A percentile compares a stretch with the other conserved stretches of the same genome.
Conservation (phyloP, 2,113 vertebrate species). For the Emydura subglobosa region DNA sequence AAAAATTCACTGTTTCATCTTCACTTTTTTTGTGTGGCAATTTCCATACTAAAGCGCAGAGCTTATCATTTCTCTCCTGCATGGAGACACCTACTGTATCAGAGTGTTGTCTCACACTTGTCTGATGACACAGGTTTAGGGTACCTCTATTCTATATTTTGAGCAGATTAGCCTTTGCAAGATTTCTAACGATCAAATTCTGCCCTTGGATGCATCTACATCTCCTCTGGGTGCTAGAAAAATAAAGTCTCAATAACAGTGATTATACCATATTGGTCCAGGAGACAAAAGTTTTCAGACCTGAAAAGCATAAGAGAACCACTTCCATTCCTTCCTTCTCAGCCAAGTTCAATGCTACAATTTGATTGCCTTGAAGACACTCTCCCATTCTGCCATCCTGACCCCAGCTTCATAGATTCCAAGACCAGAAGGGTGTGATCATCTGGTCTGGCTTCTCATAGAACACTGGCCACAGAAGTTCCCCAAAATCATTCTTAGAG, state of each 20-base stretch:
- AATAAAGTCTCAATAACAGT: neutral
- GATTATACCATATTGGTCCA: neutral
- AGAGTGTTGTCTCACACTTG: neutral
- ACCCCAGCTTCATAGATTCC: neutral
- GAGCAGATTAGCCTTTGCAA: neutral
- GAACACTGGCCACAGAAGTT: neutral
- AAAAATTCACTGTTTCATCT: neutral
- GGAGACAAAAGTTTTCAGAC: no score
- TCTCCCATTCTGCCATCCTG: neutral
- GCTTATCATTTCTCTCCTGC: neutral
- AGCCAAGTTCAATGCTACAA: neutral
- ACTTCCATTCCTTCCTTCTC: neutral
- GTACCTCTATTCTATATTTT: neutral
- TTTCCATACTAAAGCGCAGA: neutral
- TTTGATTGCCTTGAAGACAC: neutral
- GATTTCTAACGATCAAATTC: neutral
- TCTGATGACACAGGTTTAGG: neutral
- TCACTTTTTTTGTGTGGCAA: neutral
- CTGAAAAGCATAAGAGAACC: no score
- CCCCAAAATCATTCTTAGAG: neutral
- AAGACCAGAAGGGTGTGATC: neutral
- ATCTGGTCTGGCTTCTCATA: neutral
- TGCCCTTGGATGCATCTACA: neutral
- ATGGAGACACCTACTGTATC: neutral
- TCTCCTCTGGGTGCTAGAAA: neutral